Base-by-base conservation (phyloP, 2,888 invertebrate genomes). In the Furcula furcula region DNA sequence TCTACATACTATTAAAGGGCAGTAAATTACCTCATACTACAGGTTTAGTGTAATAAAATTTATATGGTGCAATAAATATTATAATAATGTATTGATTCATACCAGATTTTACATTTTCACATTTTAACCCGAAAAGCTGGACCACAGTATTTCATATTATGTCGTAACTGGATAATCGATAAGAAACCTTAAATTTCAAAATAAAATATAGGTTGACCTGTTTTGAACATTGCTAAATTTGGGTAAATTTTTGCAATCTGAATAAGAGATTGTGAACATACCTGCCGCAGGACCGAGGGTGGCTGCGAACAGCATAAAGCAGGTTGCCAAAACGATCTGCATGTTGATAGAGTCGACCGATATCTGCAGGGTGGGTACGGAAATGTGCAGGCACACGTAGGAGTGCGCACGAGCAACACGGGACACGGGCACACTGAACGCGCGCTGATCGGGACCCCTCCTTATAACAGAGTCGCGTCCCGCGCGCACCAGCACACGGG, bases 371-470 rank as follows among this genome's bases (percentile, higher is more conserved):
- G 42, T 54, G 47, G 60, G 44, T 58, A 56, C 57, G 62, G 46
- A 47, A 46, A 52, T 41, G 39, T 59, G 58, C 45, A 62, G 56
- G 65, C 65, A 75, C 76, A 70, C 75, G 60, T 62, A 66, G 76
- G 72, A 77, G 74, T 77, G 80, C 83, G 71, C 77, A 72, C 76
- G 72, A 76, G 76, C 78, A 74, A 81, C 84, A 83, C 85, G 79
- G 85, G 87, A 86, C 76, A 82, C 76, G 77, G 85, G 82, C 78
- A 82, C 82, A 87, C 87, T 87, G 87, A 85, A 71, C 85, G 84
- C 86, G 85, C 82, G 87, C 71, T 74, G 70, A 70, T 71, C 84
- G 73, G 87, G 80, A 81, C 83, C 82, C 82, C 85, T 79, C 79
- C 85, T 86, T 87, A 83, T 86, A 86, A 82, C 77, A 70, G 75